Evolutionary conservation across 2,888 invertebrate genomes (phyloP).

Genomic region (Mechanitis messenoides): DNA sequence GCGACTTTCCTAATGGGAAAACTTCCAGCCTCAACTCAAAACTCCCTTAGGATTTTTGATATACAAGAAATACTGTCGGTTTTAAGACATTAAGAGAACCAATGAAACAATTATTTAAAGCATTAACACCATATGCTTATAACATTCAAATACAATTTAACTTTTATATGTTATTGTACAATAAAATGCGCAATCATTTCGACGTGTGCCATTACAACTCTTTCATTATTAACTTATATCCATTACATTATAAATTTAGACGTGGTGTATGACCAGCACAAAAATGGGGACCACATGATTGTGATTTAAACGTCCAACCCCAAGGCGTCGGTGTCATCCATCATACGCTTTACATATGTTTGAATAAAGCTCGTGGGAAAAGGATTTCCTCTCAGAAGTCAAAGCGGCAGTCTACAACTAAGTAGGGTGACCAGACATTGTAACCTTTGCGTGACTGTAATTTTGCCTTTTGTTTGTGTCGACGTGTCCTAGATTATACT

Average conservation of each 20-base stretch:
- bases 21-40: conserved; percentile 47
- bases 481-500: conserved; percentile 12
- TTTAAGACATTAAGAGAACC: conserved; percentile 54
- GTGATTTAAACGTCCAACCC: conserved; percentile 72
- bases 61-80: conserved; percentile 43
- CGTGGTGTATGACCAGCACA: conserved; percentile 64
- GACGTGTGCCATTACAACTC: conserved; percentile 68
- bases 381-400: conserved; percentile 76
- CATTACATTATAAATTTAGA: conserved; percentile 72
- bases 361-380: conserved; percentile 78
- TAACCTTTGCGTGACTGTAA: conserved; percentile 21
- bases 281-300: conserved; percentile 63
- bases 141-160: conserved; percentile 18
- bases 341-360: conserved; percentile 78
- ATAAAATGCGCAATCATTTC: conserved; percentile 63
- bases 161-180: conserved; percentile 34
- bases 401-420: conserved; percentile 58
- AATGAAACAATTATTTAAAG: conserved; percentile 23
- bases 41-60: conserved; percentile 42
- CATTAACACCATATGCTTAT: conserved; percentile 18
- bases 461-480: conserved; percentile 17
- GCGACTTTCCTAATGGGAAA: conserved; percentile 70
- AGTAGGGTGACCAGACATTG: conserved; percentile 46
- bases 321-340: conserved; percentile 69
- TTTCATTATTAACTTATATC: conserved; percentile 54